These are phyloP conservation scores for Alethe diademata DNA, from an alignment of 2,113 vertebrate species.

Conservation along the genomic window DNA sequence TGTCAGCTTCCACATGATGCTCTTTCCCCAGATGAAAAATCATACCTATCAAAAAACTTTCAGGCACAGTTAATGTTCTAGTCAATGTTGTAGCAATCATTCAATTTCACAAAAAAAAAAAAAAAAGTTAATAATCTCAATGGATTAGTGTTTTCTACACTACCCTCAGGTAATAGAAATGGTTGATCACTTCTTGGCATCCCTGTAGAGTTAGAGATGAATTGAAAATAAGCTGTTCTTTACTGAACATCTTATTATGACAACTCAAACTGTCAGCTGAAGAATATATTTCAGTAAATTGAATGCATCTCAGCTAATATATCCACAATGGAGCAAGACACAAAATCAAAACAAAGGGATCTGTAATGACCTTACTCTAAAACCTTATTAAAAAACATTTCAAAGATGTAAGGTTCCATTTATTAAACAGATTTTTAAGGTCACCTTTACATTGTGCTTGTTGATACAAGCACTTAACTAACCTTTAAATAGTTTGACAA, in stretches of 20 bases:
- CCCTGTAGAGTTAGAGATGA: background rate
- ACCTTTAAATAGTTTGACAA: background rate
- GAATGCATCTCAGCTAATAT: background rate
- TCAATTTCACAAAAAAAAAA: background rate
- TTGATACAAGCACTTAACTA: background rate
- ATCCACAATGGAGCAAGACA: background rate
- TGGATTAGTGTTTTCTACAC: background rate
- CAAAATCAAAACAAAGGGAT: background rate
- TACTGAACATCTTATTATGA: background rate
- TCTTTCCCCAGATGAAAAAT: background rate
- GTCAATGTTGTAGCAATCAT: background rate
- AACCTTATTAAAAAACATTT: background rate
- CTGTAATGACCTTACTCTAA: background rate
- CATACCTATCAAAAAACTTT: background rate
- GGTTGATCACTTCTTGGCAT: background rate
- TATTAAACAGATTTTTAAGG: background rate
- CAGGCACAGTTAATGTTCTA: background rate
- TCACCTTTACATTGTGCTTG: background rate
- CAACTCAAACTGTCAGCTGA: background rate
- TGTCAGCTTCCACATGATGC: background rate
- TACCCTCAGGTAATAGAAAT: background rate
- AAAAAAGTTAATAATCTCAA: background rate
- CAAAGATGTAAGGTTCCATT: background rate
- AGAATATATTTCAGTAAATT: background rate
- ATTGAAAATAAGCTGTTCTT: background rate